phyloP scores from a whole-genome alignment of 2,113 vertebrate species.

The Pituophis catenifer region DNA sequence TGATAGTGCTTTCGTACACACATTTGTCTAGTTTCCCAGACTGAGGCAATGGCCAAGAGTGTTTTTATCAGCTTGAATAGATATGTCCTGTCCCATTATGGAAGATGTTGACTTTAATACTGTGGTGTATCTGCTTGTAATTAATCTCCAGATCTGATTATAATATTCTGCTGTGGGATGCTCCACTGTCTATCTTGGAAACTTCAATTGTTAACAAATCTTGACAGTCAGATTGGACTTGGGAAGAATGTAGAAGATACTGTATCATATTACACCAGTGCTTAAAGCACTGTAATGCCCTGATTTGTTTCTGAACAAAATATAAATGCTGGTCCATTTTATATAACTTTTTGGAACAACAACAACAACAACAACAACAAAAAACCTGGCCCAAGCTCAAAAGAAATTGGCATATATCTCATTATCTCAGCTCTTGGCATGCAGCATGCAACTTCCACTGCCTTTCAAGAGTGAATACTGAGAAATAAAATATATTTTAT shows the following conservation, averaged over 20 bases:
- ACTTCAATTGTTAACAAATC: not conserved
- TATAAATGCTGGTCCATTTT: not conserved
- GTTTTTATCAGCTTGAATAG: not conserved
- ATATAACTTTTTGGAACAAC: not conserved
- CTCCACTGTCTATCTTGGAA: not conserved
- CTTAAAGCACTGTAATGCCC: not conserved
- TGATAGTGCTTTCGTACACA: not conserved
- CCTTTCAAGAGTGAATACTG: not conserved
- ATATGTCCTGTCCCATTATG: not conserved
- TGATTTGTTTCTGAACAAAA: not conserved
- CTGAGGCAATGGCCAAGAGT: not conserved
- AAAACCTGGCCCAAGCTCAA: not conserved
- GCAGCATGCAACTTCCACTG: not conserved
- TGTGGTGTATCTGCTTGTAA: not conserved
- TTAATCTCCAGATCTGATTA: not conserved
- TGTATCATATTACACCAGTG: not conserved
- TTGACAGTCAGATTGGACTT: not conserved
- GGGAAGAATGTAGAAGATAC: not conserved
- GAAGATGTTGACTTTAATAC: not conserved
- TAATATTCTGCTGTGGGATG: not conserved
- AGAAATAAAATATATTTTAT: not conserved
- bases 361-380: not conserved
- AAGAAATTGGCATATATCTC: not conserved
- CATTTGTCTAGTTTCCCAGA: not conserved
- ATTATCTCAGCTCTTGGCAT: not conserved